phyloP scores from a whole-genome alignment of 2,888 invertebrate genomes.

The Acleris literana region DNA sequence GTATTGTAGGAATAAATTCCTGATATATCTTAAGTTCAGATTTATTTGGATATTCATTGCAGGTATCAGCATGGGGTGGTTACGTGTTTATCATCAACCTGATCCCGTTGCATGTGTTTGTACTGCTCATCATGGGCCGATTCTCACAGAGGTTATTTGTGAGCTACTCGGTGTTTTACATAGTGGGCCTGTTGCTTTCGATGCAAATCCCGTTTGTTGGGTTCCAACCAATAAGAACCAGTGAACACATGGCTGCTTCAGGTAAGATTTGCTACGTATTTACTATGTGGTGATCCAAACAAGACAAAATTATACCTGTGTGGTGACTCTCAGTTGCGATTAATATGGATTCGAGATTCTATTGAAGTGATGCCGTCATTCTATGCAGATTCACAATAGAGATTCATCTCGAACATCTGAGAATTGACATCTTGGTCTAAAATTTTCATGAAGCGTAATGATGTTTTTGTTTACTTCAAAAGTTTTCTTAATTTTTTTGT shows the following conservation, averaged over 20 bases:
- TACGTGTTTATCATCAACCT: slow-evolving; percentile 99
- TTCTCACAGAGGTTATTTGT: slow-evolving; percentile 96
- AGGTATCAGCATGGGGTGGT: slow-evolving; percentile 99
- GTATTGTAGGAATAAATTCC: too few species aligned
- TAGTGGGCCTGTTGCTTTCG: slow-evolving; percentile 95
- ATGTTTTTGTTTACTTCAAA: too few species aligned
- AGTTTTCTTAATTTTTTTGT: too few species aligned
- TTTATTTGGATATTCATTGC: slow-evolving; percentile 44
- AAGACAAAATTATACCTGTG: too few species aligned
- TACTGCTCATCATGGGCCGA: slow-evolving; percentile 96
- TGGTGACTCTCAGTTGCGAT: too few species aligned
- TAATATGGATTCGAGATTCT: too few species aligned
- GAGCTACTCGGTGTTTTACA: slow-evolving; percentile 98
- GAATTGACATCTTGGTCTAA: too few species aligned
- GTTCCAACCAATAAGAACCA: slow-evolving; percentile 99
- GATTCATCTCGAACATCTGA: too few species aligned
- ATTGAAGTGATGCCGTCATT: too few species aligned
- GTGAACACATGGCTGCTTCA: slow-evolving; percentile 99
- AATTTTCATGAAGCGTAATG: too few species aligned
- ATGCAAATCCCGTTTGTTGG: slow-evolving; percentile 99
- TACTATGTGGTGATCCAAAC: neutral
- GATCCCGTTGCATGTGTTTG: slow-evolving; percentile 98
- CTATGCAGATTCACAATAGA: too few species aligned
- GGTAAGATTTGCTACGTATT: slow-evolving; percentile 71
- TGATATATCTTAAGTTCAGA: too few species aligned